Evolutionary conservation across 2,888 invertebrate genomes (phyloP), one percentile per base, ranked within the genome.

Genomic region (Endomychus coccineus): DNA sequence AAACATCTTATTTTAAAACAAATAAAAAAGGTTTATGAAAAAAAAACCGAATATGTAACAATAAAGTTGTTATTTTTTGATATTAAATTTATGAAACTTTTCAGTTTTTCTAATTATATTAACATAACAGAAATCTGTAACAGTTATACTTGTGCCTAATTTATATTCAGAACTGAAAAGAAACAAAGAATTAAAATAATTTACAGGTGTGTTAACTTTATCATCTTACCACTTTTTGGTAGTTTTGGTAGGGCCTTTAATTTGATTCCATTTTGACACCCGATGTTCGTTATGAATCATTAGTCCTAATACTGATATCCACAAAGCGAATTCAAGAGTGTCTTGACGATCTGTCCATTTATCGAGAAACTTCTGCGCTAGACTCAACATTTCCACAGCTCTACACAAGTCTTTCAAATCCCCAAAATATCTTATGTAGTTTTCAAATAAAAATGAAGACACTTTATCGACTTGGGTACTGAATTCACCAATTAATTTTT

Each of bases 261-360:
- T 77, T 35, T 83, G 83, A 64, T 78, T 81, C 84, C 85, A 86
- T 17, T 77, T 78, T 9, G 75, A 73, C 2, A 80, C 70, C 10
- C 80, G 81, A 14, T 75, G 69, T 55, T 71, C 68, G 62, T 87
- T 87, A 13, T 73, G 64, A 3, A 80, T 64, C 86, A 87, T 86
- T 14, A 82, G 60, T 14, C 84, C 81, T 31, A 82, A 71, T 11
- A 82, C 71, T 12, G 74, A 71, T 13, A 74, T 67, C 58, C 77
- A 82, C 45, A 79, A 63, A 13, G 80, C 81, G 60, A 73, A 75
- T 51, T 39, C 49, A 41, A 52, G 40, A 28, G 50, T 52, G 9
- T 61, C 59, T 22, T 57, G 50, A 12, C 54, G 74, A 4, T 59
- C 75, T 67, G 73, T 66, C 86, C 84, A 73, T 58, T 77, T 76